Base-by-base conservation (phyloP, 2,113 vertebrate genomes). In the Oxygymnocypris stewartii region DNA sequence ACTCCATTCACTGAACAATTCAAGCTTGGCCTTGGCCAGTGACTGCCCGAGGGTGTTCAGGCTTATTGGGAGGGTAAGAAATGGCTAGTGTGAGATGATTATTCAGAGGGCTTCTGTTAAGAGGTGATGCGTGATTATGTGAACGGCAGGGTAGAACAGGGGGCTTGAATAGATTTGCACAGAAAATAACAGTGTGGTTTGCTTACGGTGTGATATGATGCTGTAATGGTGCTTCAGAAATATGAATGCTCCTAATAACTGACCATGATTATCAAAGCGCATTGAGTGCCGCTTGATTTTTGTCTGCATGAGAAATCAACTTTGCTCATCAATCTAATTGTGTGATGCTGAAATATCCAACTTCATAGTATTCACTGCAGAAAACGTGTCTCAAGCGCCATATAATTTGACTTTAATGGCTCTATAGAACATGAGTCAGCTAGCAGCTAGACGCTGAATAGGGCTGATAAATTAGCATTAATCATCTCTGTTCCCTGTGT, bases 401-500 rank as follows among this genome's bases (percentile, higher is more conserved):
- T 84, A 59, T 84, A 74, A 84, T 84, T 74, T 74, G 69, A 84
- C 74, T 84, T 84, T 28, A 84, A 84, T 84, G 82, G 31, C 69
- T 84, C 69, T 84, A 84, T 84, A 84, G 69, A 74, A 75, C 82
- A 74, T 57, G 49, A 84, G 67, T 74, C 82, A 84, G 67, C 69
- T 74, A 73, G 67, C 49, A 84, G 69, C 82, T 12, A 59, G 67
- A n/a, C 49, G 0, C 35, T 84, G 69, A 84, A 75, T 84, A 42
- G 82, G 35, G 20, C 47, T 42, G 82, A 84, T 84, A 59, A 84
- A 75, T 84, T 57, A 75, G 35, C 82, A 73, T 84, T 57, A 84
- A 74, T 84, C 82, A 74, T 84, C 49, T 31, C 47, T 74, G 49
- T 49, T 42, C 69, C 35, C 25, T 69, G 16, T 37, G 25, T 37